These are phyloP conservation scores for Luehdorfia chinensis DNA, from an alignment of 1,140 invertebrate genomes.

Conservation along the genomic window DNA sequence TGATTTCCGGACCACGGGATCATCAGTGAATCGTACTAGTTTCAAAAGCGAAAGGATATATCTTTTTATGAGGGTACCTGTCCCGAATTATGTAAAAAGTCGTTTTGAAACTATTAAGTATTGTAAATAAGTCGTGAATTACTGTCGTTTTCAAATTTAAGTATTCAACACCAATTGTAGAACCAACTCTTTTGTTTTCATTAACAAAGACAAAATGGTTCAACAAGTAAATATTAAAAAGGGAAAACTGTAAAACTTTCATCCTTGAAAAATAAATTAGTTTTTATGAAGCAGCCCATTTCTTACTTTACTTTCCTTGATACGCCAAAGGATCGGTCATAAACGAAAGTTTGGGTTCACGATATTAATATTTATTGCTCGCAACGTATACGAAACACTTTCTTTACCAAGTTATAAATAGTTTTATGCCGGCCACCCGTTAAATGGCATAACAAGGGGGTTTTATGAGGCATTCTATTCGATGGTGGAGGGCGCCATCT, in stretches of 20 bases:
- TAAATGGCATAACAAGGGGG: slow-evolving; percentile 53
- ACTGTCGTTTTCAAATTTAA: too few relatives aligned
- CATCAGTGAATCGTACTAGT: too few relatives aligned
- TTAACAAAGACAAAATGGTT: too few relatives aligned
- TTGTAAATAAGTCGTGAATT: too few relatives aligned
- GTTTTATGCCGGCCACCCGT: slow-evolving; percentile 63
- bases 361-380: slow-evolving; percentile 71
- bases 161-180: too few relatives aligned
- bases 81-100: too few relatives aligned
- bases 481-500: slow-evolving; percentile 34
- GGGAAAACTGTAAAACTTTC: slow-evolving; percentile 21
- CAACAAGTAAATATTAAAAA: background rate
- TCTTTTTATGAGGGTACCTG: too few relatives aligned
- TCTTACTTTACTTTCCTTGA: slow-evolving; percentile 33
- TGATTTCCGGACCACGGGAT: too few relatives aligned
- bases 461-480: slow-evolving; percentile 45
- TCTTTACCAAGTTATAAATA: slow-evolving; percentile 64
- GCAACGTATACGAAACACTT: slow-evolving; percentile 56
- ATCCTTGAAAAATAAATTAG: slow-evolving; percentile 40
- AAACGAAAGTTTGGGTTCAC: slow-evolving; percentile 45
- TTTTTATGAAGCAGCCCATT: slow-evolving; percentile 32
- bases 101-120: too few relatives aligned
- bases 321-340: slow-evolving; percentile 42
- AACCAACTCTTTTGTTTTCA: too few relatives aligned
- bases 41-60: too few relatives aligned